These are phyloP conservation scores for Euthynnus affinis DNA, from an alignment of 2,797 vertebrate genomes.

Conservation along the genomic window DNA sequence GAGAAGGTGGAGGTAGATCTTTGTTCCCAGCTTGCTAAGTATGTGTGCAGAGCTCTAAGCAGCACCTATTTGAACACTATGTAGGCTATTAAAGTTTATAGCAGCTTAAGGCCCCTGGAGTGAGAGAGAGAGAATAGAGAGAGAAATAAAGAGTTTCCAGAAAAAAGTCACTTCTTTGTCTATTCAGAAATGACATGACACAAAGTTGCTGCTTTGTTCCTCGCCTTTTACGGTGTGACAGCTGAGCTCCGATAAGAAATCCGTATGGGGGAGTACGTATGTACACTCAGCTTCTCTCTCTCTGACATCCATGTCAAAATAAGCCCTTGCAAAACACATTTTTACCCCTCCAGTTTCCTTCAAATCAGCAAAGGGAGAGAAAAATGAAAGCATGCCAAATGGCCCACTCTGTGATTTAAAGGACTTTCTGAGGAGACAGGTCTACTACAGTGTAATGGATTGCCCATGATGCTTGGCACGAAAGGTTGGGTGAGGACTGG, in stretches of 20 bases:
- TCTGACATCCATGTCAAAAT: conserved; percentile 73
- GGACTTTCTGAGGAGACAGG: conserved; percentile 36
- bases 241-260: conserved; percentile 71
- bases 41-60: conserved; percentile 77
- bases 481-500: conserved; percentile 55
- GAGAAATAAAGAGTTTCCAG: conserved; percentile 64
- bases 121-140: conserved; percentile 38
- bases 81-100: conserved; percentile 79
- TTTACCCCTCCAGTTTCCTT: conserved; percentile 51
- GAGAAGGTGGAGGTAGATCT: conserved; percentile 77
- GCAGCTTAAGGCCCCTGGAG: conserved; percentile 78
- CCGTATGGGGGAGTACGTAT: conserved; percentile 64
- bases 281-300: conserved; percentile 61
- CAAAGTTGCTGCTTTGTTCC: conserved; percentile 82
- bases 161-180: conserved; percentile 75
- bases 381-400: conserved; percentile 49
- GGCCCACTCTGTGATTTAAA: conserved; percentile 43
- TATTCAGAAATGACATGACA: conserved; percentile 83
- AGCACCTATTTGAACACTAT: conserved; percentile 80
- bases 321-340: conserved; percentile 58
- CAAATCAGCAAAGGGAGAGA: conserved; percentile 36
- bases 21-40: conserved; percentile 79
- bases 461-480: conserved; percentile 54
- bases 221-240: conserved; percentile 78
- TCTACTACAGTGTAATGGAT: conserved; percentile 38